phyloP scores from a whole-genome alignment of 2,888 invertebrate genomes.

The Athripsodes cinereus region DNA sequence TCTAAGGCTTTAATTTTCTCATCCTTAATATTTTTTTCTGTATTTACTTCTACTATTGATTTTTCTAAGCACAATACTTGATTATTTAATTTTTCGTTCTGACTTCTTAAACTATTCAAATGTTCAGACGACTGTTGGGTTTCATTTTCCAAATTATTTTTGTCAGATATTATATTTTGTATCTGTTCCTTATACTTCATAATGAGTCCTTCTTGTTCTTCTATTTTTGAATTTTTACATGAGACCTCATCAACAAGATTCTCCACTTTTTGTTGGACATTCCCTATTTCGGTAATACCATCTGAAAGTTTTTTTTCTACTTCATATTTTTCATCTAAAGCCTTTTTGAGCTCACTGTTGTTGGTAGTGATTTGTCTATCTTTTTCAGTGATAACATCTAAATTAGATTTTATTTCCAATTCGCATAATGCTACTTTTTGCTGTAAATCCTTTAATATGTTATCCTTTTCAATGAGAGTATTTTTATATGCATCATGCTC shows the following conservation, averaged over 20 bases:
- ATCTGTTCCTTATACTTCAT: conserved; percentile 36
- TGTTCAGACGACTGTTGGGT: conserved; percentile 24
- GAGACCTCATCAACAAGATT: conserved; percentile 41
- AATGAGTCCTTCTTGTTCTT: conserved; percentile 34
- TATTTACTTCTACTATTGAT: conserved; percentile 27
- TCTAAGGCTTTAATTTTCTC: conserved; percentile 35
- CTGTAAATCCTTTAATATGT: conserved; percentile 39
- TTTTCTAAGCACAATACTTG: conserved; percentile 25
- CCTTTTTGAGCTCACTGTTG: conserved; percentile 40
- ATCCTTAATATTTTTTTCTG: conserved; percentile 28
- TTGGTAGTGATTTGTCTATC: conserved; percentile 43
- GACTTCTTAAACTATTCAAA: conserved; percentile 25
- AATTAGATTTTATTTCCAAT: conserved; percentile 44
- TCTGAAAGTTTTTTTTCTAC: conserved; percentile 46
- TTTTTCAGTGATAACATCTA: conserved; percentile 44
- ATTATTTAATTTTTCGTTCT: conserved; percentile 24
- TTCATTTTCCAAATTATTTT: conserved; percentile 10
- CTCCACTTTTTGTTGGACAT: conserved; percentile 43
- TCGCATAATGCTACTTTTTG: conserved; percentile 44
- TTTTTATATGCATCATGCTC: conserved; percentile 36
- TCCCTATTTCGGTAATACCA: conserved; percentile 36
- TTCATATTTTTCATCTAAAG: conserved; percentile 41
- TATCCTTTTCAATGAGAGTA: conserved; percentile 40
- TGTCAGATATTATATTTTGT: conserved; percentile 20
- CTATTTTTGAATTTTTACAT: conserved; percentile 37